phyloP scores from a whole-genome alignment of 2,113 vertebrate species.

The Sceloporus tristichus region DNA sequence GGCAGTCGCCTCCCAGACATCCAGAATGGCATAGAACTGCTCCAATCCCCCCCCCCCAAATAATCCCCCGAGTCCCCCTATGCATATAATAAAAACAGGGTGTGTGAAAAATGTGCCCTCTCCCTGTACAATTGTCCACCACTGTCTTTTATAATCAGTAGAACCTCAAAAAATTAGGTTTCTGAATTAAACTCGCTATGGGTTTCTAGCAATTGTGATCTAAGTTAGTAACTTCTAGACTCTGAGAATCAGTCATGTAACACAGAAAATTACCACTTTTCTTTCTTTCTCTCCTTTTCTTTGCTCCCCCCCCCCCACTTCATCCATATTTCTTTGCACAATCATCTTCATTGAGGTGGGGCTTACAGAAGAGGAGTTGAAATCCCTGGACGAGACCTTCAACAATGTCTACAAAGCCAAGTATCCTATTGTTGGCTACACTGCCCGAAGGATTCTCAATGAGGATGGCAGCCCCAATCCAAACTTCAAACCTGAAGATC shows the following conservation, averaged over 20 bases:
- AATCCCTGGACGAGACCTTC: constrained; percentile 89
- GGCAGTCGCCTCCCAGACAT: too few relatives aligned
- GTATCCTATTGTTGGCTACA: constrained; percentile 96
- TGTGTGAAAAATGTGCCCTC: too few relatives aligned
- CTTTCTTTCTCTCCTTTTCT: neutral
- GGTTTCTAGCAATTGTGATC: too few relatives aligned
- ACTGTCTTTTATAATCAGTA: too few relatives aligned
- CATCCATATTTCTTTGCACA: constrained; percentile 24
- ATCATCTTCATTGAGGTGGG: constrained; percentile 78
- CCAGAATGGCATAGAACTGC: too few relatives aligned
- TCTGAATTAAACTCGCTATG: too few relatives aligned
- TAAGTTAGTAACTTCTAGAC: too few relatives aligned
- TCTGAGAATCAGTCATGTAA: neutral
- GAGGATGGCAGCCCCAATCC: constrained; percentile 91
- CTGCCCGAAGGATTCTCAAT: constrained; percentile 87
- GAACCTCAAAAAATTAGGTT: too few relatives aligned
- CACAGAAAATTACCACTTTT: neutral
- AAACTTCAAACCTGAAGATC: constrained; percentile 93
- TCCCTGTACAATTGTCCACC: too few relatives aligned
- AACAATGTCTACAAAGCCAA: constrained; percentile 93
- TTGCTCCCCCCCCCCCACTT: neutral
- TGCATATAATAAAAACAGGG: too few relatives aligned
- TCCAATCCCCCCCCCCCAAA: too few relatives aligned
- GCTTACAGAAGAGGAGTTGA: constrained; percentile 86
- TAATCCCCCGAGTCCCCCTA: too few relatives aligned